These are phyloP conservation scores for Sitta europaea DNA, from an alignment of 2,113 vertebrate species.

Conservation along the genomic window DNA sequence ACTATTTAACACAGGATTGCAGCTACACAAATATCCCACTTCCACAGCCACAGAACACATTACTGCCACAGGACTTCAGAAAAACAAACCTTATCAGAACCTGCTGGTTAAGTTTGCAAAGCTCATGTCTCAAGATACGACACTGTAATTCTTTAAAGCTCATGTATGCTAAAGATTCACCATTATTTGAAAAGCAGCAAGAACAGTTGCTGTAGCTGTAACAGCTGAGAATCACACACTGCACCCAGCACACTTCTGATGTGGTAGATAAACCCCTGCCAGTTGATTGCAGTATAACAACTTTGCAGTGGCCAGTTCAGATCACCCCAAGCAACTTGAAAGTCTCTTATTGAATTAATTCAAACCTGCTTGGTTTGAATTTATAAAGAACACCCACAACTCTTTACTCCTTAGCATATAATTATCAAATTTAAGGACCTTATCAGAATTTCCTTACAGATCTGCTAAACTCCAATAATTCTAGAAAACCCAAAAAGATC, in stretches of 20 bases:
- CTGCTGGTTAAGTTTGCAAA: not conserved
- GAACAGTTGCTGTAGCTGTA: not conserved
- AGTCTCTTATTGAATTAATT: not conserved
- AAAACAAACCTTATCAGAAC: not conserved
- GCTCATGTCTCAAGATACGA: not conserved
- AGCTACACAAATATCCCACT: not conserved
- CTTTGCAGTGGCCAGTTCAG: not conserved
- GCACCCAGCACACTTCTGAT: not conserved
- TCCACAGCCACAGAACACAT: not conserved
- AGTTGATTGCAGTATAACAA: not conserved
- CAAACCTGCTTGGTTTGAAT: not conserved
- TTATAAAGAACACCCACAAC: not conserved
- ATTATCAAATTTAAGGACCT: not conserved
- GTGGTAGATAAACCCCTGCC: not conserved
- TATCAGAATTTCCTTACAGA: not conserved
- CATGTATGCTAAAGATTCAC: not conserved
- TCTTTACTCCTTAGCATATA: not conserved
- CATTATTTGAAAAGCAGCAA: not conserved
- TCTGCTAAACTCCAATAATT: not conserved
- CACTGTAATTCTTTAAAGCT: not conserved
- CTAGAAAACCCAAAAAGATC: not conserved
- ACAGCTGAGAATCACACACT: not conserved
- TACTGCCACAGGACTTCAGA: not conserved
- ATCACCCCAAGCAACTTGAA: not conserved
- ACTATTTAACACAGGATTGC: not conserved